Conservation (phyloP, 1,140 invertebrate genomes). For the Halictus rubicundus region DNA sequence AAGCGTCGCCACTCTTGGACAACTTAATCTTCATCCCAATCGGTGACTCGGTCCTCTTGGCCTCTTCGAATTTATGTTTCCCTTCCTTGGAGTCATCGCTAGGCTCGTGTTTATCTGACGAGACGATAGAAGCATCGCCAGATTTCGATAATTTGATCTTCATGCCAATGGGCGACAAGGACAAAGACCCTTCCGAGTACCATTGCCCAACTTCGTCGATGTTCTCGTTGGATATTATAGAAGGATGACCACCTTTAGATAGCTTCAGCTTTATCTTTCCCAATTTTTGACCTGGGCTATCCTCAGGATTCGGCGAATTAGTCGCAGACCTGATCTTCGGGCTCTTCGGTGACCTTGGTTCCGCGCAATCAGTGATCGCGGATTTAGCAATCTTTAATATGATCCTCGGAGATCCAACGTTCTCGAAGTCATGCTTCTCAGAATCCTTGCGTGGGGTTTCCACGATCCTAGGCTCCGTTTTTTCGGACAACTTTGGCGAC, state of each 20-base stretch:
- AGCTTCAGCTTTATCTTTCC: constrained; percentile 78
- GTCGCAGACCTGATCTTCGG: constrained; percentile 77
- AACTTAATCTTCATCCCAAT: constrained; percentile 74
- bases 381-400: constrained; percentile 79
- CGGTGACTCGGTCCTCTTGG: constrained; percentile 68
- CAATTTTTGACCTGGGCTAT: constrained; percentile 77
- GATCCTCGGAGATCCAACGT: constrained; percentile 76
- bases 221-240: constrained; percentile 77
- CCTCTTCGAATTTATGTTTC: constrained; percentile 68
- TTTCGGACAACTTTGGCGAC: constrained; percentile 60
- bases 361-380: constrained; percentile 76
- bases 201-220: constrained; percentile 70
- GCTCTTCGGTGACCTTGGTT: constrained; percentile 78
- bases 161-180: constrained; percentile 75
- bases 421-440: constrained; percentile 73
- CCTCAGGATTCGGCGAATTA: constrained; percentile 79
- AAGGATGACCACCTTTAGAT: constrained; percentile 77
- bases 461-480: constrained; percentile 51
- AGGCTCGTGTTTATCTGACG: constrained; percentile 66
- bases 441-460: constrained; percentile 73
- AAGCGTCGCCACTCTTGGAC: constrained; percentile 69
- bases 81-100: constrained; percentile 61
- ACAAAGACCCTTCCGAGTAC: constrained; percentile 72
- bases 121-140: constrained; percentile 69
- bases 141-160: constrained; percentile 77